A percentile compares a stretch with the other conserved stretches of the same genome.
Conservation (phyloP, 2,113 vertebrate genomes). For the Platycercus adscitus region DNA sequence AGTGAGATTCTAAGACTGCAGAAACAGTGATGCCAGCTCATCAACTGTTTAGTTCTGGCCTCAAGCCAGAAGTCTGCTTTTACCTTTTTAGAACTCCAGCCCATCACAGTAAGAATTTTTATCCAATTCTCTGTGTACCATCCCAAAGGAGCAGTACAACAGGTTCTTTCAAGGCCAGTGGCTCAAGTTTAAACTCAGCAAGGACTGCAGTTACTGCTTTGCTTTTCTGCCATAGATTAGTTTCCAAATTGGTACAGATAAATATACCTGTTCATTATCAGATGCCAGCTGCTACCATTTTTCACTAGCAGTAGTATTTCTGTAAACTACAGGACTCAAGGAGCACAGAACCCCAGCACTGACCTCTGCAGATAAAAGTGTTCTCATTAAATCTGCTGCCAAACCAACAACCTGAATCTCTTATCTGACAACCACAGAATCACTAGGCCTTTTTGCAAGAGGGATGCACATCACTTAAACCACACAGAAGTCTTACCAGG, state of each 20-base stretch:
- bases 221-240: not conserved
- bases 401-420: not conserved
- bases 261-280: not conserved
- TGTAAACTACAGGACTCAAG: not conserved
- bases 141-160: not conserved
- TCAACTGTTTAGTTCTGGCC: not conserved
- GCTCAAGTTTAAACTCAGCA: not conserved
- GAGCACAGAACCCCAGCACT: not conserved
- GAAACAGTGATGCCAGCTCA: not conserved
- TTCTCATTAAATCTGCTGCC: conserved; percentile 11
- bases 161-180: not conserved
- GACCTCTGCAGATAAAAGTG: conserved; percentile 7
- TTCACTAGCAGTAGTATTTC: not conserved
- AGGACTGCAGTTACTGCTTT: not conserved
- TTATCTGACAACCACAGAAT: not conserved
- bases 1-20: not conserved
- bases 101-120: not conserved
- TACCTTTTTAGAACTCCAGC: not conserved
- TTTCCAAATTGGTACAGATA: not conserved
- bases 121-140: not conserved
- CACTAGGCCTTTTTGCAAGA: not conserved
- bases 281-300: not conserved
- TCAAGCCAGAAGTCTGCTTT: not conserved
- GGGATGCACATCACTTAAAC: not conserved
- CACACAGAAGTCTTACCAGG: not conserved